Base-by-base conservation (phyloP, 1,140 invertebrate genomes). In the Ostrea denselamellosa region DNA sequence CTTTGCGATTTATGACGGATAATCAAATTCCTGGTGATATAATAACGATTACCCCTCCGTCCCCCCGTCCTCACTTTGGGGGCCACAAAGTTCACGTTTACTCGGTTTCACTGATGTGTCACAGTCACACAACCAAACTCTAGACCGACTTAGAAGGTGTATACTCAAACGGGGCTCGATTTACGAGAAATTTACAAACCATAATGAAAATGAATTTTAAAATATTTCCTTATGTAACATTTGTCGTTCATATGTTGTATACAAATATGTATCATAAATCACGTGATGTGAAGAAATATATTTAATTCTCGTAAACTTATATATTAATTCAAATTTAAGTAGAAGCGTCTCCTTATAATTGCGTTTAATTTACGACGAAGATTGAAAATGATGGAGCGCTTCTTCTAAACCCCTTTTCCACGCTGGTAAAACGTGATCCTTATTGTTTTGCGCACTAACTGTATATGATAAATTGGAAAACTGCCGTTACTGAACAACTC, bases 1-100 rank as follows among this genome's bases (percentile, higher is more conserved):
- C 68, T 77, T 77, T 14, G 68, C 25, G 22, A 77, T 77, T 77
- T 77, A 77, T 77, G 25, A 77, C 68, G 28, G 28, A 77, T 77
- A 77, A 28, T 28, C 25, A 77, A 77, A 77, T 77, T 77, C 68
- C 68, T 28, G 22, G 28, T 77, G 68, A 77, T 77, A 77, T 25
- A 77, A 77, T 34, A 77, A 34, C 25, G 28, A 77, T 77, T 77
- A 77, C 68, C 68, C 28, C 22, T 25, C 28, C 14, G 68, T 77
- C 28, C 68, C 68, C 25, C 25, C 14, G 68, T 77, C 68, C 68
- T 34, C 68, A n/a, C 9, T 77, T 14, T 77, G 22, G 28, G 12
- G 68, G 68, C 68, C 68, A 77, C 68, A 28, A 28, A 77, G 68
- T 77, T 77, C 68, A 77, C 28, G 22, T 12, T n/a, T 34, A 25